A percentile compares a stretch with the other conserved stretches of the same genome.
These are phyloP conservation scores for Leistus spinibarbis DNA, from an alignment of 2,888 invertebrate genomes.

Conservation along the genomic window DNA sequence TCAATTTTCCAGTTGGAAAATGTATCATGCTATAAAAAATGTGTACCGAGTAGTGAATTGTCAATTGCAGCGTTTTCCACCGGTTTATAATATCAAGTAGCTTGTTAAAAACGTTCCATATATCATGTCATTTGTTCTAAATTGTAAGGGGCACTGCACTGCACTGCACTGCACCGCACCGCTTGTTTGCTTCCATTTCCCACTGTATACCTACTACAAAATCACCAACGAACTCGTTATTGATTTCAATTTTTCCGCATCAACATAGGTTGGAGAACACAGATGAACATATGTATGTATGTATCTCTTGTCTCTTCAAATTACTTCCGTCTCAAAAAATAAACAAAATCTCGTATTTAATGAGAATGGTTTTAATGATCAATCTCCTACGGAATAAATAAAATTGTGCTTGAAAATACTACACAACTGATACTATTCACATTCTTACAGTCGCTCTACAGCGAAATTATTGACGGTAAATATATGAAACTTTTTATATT, in stretches of 20 bases:
- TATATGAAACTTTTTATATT: too few relatives aligned
- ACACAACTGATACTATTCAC: too few relatives aligned
- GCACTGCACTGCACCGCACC: not conserved
- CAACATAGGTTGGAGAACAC: too few relatives aligned
- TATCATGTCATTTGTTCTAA: not conserved
- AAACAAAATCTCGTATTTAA: too few relatives aligned
- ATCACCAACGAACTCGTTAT: too few relatives aligned
- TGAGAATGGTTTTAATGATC: not conserved
- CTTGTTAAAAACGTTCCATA: not conserved
- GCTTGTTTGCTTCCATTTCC: not conserved
- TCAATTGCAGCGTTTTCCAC: not conserved
- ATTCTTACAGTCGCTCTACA: too few relatives aligned
- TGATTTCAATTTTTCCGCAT: not conserved
- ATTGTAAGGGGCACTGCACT: not conserved
- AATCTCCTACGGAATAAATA: not conserved
- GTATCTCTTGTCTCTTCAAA: not conserved
- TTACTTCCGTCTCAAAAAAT: not conserved
- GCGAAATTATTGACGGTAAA: too few relatives aligned
- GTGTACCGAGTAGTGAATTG: not conserved
- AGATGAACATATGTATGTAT: not conserved
- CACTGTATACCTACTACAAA: too few relatives aligned
- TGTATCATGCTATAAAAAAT: not conserved
- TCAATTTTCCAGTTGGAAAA: not conserved
- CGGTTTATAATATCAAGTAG: not conserved
- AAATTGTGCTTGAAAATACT: too few relatives aligned